These are phyloP conservation scores for Cheilosia vernalis DNA, from an alignment of 2,888 invertebrate species.

Conservation along the genomic window DNA sequence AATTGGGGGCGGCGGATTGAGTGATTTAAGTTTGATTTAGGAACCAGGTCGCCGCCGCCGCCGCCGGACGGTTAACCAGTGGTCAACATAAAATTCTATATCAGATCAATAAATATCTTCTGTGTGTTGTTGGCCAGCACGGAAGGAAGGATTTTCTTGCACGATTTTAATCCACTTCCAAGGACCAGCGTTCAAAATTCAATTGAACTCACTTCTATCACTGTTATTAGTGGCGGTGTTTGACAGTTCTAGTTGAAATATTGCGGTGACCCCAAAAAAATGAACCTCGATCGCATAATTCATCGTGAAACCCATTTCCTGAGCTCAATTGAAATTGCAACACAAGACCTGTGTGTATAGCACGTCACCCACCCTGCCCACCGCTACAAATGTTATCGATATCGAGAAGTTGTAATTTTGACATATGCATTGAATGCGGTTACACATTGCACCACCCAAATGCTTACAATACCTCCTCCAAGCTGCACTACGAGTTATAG, in stretches of 20 bases:
- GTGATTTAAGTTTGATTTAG: conserved; percentile 70
- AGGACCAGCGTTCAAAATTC: conserved; percentile 56
- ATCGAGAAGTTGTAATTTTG: conserved; percentile 58
- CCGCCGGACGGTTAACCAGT: conserved; percentile 27
- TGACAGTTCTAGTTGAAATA: conserved; percentile 68
- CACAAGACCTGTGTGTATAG: conserved; percentile 17
- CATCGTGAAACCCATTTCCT: conserved; percentile 55
- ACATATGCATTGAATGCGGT: conserved; percentile 59
- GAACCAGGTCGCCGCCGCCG: conserved; percentile 7
- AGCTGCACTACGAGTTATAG: conserved; percentile 15
- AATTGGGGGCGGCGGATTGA: conserved; percentile 63
- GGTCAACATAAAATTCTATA: conserved; percentile 32
- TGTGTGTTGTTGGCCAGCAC: conserved; percentile 14
- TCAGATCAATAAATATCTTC: conserved; percentile 55
- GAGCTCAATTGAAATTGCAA: conserved; percentile 51
- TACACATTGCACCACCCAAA: conserved; percentile 51
- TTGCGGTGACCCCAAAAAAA: conserved; percentile 54
- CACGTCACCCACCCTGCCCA: neutral
- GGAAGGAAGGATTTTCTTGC: conserved; percentile 64
- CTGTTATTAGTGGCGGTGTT: conserved; percentile 66
- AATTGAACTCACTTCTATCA: conserved; percentile 54
- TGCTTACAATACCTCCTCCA: conserved; percentile 47
- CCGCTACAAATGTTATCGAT: conserved; percentile 41
- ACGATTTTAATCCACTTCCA: conserved; percentile 62
- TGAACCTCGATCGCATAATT: conserved; percentile 54